Evolutionary conservation across 2,113 vertebrate species (phyloP).

Genomic region (Nothocercus julius): DNA sequence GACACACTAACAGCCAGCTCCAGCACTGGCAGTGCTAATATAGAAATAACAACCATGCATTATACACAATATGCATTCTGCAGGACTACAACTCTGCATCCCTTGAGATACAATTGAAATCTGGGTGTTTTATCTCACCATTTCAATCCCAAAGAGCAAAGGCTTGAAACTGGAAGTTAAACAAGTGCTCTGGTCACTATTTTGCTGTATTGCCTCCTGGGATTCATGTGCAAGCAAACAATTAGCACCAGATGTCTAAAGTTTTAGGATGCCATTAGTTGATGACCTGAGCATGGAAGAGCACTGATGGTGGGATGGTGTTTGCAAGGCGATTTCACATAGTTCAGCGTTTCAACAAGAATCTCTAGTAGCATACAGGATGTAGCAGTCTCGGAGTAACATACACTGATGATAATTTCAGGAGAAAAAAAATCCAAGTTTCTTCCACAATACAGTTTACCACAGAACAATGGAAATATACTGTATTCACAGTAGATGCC

Average conservation of each 20-base stretch:
- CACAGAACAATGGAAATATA: background rate
- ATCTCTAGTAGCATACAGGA: background rate
- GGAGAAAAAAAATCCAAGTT: background rate
- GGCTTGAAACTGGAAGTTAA: conserved; percentile 50
- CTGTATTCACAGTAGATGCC: background rate
- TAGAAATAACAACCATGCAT: conserved; percentile 70
- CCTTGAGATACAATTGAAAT: conserved; percentile 52
- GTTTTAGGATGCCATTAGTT: conserved; percentile 12
- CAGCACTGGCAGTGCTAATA: conserved; percentile 60
- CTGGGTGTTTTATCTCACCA: conserved; percentile 74
- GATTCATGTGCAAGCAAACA: conserved; percentile 21
- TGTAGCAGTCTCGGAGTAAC: background rate
- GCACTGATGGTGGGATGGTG: background rate
- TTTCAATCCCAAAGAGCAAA: conserved; percentile 59
- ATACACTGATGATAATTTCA: background rate
- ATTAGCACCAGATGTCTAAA: conserved; percentile 7
- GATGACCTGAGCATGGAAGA: background rate
- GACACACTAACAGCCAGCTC: conserved; percentile 67
- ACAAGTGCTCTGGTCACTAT: background rate
- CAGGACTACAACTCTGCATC: conserved; percentile 49
- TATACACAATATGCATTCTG: conserved; percentile 48
- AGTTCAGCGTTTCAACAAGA: background rate
- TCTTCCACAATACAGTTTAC: background rate
- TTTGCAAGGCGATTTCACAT: background rate
- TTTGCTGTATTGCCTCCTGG: conserved; percentile 36